Evolutionary conservation across 2,113 vertebrate species (phyloP).

Genomic region (Sterna hirundo): DNA sequence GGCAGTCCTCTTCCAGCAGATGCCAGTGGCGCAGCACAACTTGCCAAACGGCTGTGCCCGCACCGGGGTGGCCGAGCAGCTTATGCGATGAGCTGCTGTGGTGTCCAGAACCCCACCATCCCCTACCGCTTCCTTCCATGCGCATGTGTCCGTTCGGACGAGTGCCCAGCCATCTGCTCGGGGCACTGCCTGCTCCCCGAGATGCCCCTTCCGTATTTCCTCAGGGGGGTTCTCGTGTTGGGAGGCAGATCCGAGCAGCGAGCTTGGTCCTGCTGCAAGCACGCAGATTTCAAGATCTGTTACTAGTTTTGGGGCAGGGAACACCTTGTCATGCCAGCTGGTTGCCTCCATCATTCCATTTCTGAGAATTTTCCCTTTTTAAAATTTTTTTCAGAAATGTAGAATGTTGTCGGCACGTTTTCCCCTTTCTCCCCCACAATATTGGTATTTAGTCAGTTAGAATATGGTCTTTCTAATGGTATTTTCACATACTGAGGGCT

Average conservation of each 20-base stretch:
- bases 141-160: neutral
- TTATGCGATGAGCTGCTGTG: neutral
- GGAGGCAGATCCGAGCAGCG: neutral
- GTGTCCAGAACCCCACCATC: neutral
- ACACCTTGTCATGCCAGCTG: neutral
- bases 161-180: conserved; percentile 27
- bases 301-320: neutral
- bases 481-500: neutral
- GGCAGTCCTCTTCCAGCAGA: neutral
- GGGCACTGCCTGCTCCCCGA: neutral
- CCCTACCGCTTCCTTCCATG: neutral
- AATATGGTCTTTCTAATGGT: neutral
- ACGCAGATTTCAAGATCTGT: accelerated
- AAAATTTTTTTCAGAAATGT: neutral
- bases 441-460: neutral
- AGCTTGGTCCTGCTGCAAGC: neutral
- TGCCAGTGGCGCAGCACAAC: neutral
- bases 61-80: neutral
- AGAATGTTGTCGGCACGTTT: neutral
- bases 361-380: neutral
- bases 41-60: neutral
- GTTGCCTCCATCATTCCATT: neutral
- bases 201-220: neutral
- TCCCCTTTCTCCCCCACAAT: neutral
- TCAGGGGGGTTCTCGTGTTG: neutral